Evolutionary conservation across 2,113 vertebrate genomes (phyloP).

Genomic region (Callipepla californica): DNA sequence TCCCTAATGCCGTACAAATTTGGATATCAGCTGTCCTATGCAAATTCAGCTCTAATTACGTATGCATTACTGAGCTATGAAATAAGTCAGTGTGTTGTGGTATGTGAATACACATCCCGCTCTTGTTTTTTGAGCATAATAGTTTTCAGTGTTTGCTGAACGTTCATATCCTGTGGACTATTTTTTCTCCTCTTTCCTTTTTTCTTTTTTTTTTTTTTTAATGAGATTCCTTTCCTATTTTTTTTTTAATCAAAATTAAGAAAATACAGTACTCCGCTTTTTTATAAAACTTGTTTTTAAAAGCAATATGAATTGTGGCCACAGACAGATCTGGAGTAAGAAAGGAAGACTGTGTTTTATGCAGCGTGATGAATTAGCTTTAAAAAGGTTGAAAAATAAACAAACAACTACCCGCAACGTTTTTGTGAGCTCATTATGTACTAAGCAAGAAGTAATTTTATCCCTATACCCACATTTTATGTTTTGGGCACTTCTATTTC

Average conservation of each 20-base stretch:
- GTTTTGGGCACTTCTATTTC: slow-evolving; percentile 81
- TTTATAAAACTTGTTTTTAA: background rate
- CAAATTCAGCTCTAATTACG: slow-evolving; percentile 56
- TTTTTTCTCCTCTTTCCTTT: fast-evolving
- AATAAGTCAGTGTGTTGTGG: slow-evolving; percentile 57
- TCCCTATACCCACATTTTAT: slow-evolving; percentile 73
- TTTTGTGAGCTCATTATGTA: slow-evolving; percentile 73
- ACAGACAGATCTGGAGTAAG: background rate
- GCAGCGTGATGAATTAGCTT: slow-evolving; percentile 2
- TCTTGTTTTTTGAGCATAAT: slow-evolving; percentile 68
- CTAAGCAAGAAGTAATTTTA: slow-evolving; percentile 78
- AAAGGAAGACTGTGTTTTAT: background rate
- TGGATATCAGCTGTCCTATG: slow-evolving; percentile 49
- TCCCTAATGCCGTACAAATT: slow-evolving; percentile 16
- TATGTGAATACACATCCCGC: slow-evolving; percentile 47
- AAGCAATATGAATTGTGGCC: background rate
- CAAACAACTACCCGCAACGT: slow-evolving; percentile 64
- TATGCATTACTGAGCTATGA: slow-evolving; percentile 47
- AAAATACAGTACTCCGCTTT: background rate
- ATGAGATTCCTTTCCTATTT: background rate
- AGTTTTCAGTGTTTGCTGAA: slow-evolving; percentile 48
- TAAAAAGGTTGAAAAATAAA: slow-evolving; percentile 51
- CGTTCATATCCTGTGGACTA: slow-evolving; percentile 47
- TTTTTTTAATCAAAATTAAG: background rate
- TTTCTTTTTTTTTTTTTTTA: background rate